A percentile compares a stretch with the other conserved stretches of the same genome.
phyloP scores from a whole-genome alignment of 2,113 vertebrate genomes.

The Rhynchomys soricoides region DNA sequence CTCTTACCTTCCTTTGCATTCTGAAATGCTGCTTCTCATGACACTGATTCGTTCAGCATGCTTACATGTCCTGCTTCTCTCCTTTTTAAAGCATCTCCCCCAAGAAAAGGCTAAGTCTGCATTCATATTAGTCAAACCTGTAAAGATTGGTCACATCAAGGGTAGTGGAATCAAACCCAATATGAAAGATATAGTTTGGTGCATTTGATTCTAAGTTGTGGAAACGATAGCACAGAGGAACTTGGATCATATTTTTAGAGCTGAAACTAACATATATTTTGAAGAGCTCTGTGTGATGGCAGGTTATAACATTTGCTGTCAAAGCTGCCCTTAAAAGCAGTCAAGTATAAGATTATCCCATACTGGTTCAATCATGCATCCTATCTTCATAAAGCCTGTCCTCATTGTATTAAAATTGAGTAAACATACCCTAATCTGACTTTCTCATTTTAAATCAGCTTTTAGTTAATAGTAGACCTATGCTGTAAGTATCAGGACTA shows the following conservation, averaged over 20 bases:
- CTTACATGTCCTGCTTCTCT: not conserved
- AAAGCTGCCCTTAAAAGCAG: not conserved
- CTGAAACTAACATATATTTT: constrained; percentile 19
- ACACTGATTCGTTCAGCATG: not conserved
- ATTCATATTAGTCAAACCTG: not conserved
- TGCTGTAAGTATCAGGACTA: constrained; percentile 21
- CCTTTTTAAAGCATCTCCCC: not conserved
- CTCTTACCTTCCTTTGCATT: not conserved
- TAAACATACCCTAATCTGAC: not conserved
- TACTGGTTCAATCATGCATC: not conserved
- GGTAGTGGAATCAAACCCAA: not conserved
- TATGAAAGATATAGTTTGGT: not conserved
- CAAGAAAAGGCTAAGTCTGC: not conserved
- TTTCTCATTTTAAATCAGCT: not conserved
- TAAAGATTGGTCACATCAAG: not conserved
- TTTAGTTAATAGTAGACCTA: constrained; percentile 25
- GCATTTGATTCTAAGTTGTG: not conserved
- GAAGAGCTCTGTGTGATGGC: not conserved
- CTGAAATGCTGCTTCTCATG: not conserved
- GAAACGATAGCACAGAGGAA: not conserved
- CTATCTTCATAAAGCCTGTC: constrained; percentile 14
- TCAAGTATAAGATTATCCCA: not conserved
- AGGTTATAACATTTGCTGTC: not conserved
- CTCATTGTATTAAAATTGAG: not conserved
- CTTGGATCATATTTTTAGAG: not conserved